Evolutionary conservation across 1,140 invertebrate species (phyloP).

Genomic region (Bombus ignitus): DNA sequence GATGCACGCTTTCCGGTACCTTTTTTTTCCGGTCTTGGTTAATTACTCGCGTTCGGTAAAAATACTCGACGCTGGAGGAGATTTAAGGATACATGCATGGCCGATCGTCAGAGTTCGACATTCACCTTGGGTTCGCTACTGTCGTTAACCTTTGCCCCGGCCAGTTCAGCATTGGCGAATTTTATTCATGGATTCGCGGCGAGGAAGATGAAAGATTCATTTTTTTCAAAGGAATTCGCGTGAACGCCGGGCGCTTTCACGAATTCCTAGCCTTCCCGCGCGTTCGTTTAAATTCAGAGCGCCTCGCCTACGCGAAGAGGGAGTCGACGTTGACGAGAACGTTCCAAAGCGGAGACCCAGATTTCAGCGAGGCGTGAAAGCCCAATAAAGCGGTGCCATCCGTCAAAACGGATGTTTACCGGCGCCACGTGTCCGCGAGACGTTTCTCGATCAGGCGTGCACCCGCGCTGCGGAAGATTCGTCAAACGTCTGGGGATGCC

Average conservation of each 20-base stretch:
- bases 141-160: not conserved
- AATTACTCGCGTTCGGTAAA: conserved; percentile 21
- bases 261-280: not conserved
- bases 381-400: conserved; percentile 26
- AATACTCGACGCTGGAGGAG: not conserved
- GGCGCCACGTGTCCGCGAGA: conserved; percentile 10
- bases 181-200: not conserved
- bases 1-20: conserved; percentile 36
- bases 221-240: too few relatives aligned
- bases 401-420: conserved; percentile 42
- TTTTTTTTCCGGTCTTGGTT: not conserved
- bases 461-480: not conserved
- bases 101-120: conserved; percentile 13
- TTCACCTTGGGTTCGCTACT: not conserved
- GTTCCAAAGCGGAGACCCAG: not conserved
- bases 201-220: not conserved
- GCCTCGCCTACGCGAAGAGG: too few relatives aligned
- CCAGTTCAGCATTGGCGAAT: not conserved
- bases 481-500: not conserved
- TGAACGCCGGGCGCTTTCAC: too few relatives aligned
- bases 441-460: conserved; percentile 5
- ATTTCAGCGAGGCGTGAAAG: conserved; percentile 18
- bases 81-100: not conserved
- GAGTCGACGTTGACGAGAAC: not conserved
- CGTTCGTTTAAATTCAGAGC: conserved; percentile 22